phyloP scores from a whole-genome alignment of 2,888 invertebrate species.

The Loripinus fragilis region DNA sequence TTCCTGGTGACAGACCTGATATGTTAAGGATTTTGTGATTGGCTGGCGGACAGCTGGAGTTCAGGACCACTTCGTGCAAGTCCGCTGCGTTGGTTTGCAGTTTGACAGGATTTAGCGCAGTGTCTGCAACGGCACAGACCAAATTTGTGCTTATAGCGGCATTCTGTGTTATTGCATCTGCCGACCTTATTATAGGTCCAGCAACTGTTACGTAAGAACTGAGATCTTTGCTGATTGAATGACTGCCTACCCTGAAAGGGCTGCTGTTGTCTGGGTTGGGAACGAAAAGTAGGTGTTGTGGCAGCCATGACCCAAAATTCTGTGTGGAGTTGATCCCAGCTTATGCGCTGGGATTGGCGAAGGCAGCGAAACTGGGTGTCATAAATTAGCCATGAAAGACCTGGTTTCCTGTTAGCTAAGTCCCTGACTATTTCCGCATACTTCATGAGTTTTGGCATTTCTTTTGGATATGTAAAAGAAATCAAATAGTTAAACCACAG shows the following conservation, averaged over 20 bases:
- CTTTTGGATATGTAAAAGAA: neutral
- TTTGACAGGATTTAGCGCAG: neutral
- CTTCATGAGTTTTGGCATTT: slow-evolving; percentile 8
- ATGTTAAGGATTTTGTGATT: neutral
- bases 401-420: slow-evolving; percentile 5
- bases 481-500: too few species aligned
- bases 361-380: slow-evolving; percentile 9
- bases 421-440: slow-evolving; percentile 13
- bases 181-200: slow-evolving; percentile 1
- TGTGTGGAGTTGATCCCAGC: slow-evolving; percentile 11
- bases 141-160: slow-evolving; percentile 1
- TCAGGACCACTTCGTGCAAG: slow-evolving; percentile 2
- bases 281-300: slow-evolving; percentile 8
- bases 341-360: slow-evolving; percentile 9
- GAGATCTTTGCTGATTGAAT: neutral
- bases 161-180: neutral
- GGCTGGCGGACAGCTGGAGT: neutral
- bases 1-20: neutral
- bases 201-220: neutral
- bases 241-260: neutral
- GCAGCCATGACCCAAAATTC: slow-evolving; percentile 12
- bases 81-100: neutral
- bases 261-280: slow-evolving; percentile 7
- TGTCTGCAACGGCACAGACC: slow-evolving; percentile 14
- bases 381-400: slow-evolving; percentile 10